Evolutionary conservation across 2,888 invertebrate species (phyloP).

Genomic region (Bursaphelenchus okinawaensis): DNA sequence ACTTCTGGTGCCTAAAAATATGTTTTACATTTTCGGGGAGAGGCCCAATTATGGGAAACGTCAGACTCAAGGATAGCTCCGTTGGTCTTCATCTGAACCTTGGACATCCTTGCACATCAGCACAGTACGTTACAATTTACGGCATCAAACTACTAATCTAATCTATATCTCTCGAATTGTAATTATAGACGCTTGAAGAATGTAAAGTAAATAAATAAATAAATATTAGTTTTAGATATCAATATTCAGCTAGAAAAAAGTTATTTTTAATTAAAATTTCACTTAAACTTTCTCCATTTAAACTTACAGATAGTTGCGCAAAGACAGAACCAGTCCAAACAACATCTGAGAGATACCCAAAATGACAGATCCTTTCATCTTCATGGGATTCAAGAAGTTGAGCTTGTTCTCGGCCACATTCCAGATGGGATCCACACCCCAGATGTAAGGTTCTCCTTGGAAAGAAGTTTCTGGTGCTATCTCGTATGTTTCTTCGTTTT

Average conservation of each 20-base stretch:
- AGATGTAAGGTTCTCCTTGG: not conserved
- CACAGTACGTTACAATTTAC: too few species aligned
- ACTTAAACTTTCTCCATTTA: too few species aligned
- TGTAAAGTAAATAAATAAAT: too few species aligned
- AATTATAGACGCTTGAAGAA: too few species aligned
- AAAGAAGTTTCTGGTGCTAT: not conserved
- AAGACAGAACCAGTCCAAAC: conserved; percentile 52
- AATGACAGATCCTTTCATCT: conserved; percentile 54
- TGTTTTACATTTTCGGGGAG: too few species aligned
- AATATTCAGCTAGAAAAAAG: not conserved
- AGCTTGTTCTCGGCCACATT: conserved; percentile 54
- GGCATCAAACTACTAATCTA: too few species aligned
- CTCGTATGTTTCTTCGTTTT: too few species aligned
- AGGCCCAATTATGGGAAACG: too few species aligned
- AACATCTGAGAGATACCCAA: conserved; percentile 56
- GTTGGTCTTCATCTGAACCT: too few species aligned
- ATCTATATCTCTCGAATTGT: too few species aligned
- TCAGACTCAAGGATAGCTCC: too few species aligned
- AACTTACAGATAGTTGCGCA: conserved; percentile 52
- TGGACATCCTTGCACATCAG: too few species aligned
- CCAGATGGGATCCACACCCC: conserved; percentile 54
- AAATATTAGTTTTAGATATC: conserved; percentile 1
- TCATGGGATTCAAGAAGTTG: conserved; percentile 57
- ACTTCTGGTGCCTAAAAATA: conserved; percentile 62
- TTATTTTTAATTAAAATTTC: not conserved